These are phyloP conservation scores for Ametastegia equiseti DNA, from an alignment of 2,888 invertebrate genomes.

Conservation along the genomic window DNA sequence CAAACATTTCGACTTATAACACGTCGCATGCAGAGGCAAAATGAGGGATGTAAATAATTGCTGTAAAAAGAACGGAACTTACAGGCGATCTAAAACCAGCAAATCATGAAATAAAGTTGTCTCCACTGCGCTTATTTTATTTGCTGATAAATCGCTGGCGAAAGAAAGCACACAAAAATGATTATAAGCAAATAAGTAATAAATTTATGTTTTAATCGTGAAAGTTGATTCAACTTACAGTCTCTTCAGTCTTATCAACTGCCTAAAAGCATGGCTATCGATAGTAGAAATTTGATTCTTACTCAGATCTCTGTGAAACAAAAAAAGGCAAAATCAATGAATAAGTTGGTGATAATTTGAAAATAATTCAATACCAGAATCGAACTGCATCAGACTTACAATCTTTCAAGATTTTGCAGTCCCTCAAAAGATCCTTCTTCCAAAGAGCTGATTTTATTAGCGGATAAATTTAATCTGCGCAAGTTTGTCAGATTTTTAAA, in stretches of 20 bases:
- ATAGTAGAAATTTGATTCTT: slow-evolving; percentile 87
- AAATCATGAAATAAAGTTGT: slow-evolving; percentile 72
- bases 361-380: not conserved
- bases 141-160: slow-evolving; percentile 72
- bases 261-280: slow-evolving; percentile 86
- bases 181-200: slow-evolving; percentile 51
- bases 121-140: slow-evolving; percentile 69
- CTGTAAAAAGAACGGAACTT: slow-evolving; percentile 60
- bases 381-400: slow-evolving; percentile 77
- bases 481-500: slow-evolving; percentile 72
- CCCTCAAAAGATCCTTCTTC: slow-evolving; percentile 85
- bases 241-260: slow-evolving; percentile 85
- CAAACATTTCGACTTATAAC: no score
- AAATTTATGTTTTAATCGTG: not conserved
- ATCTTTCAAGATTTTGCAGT: slow-evolving; percentile 82
- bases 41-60: not conserved
- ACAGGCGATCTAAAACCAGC: slow-evolving; percentile 72
- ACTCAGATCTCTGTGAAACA: slow-evolving; percentile 84
- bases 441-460: slow-evolving; percentile 84
- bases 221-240: slow-evolving; percentile 73
- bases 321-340: slow-evolving; percentile 39
- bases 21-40: slow-evolving; percentile 13
- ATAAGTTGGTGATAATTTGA: slow-evolving; percentile 44
- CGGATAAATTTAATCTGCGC: slow-evolving; percentile 81
- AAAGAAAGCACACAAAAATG: slow-evolving; percentile 56